Base-by-base conservation (phyloP, 2,888 invertebrate genomes). In the Agrochola circellaris region DNA sequence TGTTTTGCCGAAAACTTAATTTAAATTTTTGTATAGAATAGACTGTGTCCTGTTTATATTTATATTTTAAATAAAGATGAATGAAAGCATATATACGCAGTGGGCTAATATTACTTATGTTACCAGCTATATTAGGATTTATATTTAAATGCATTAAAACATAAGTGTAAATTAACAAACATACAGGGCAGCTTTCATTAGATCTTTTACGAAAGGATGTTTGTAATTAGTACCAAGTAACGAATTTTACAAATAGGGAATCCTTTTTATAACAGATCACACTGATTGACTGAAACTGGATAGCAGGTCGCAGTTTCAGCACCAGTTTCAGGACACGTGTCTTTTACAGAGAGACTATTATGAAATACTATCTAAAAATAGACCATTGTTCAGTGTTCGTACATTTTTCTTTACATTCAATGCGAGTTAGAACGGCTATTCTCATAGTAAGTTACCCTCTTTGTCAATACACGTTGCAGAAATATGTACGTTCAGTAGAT, bases 351-450 rank as follows among this genome's bases (percentile, higher is more conserved):
- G 58, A 71, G 15, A 56, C 26, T 8, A 61, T 68, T 80, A 68
- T 58, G 61, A 60, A 80, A 80, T 42, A 34, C 15, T 42, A 11
- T 69, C 23, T 80, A 58, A 62, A 73, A 81, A 84, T 80, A 82
- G 45, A 79, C 20, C 38, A 80, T 54, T 71, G 71, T 64, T 80
- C 51, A 56, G 23, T 62, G 56, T 51, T 80, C 56, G 61, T 72
- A 17, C 20, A 65, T 70, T 68, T 62, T 83, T 76, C 42, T 62
- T 48, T 42, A 70, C 34, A 71, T 77, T 74, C 48, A 61, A 73
- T 42, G n/a, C 20, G 58, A 42, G 15, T 65, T 61, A 51, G 23
- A 68, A 42, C 54, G n/a, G 17, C 65, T 38, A 26, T 58, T 73
- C 23, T 38, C 48, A 13, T 42, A 73, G 58, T 38, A 62, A 54